Percentiles rank a stretch among this genome's conserved stretches.
These are phyloP conservation scores for Geotrypetes seraphini DNA, from an alignment of 2,797 vertebrate genomes.

Conservation along the genomic window DNA sequence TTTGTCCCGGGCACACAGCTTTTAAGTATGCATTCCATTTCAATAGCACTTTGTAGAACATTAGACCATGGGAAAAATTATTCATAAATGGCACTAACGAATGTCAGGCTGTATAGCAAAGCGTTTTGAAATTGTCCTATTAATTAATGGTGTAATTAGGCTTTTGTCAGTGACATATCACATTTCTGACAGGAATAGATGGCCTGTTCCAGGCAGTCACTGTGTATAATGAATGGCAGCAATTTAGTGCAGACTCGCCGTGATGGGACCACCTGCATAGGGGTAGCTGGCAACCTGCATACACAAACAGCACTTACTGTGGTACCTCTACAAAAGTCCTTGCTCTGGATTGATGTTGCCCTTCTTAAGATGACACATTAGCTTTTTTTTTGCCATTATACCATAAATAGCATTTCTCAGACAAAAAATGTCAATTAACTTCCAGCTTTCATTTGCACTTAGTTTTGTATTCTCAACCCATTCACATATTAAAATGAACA, in stretches of 20 bases:
- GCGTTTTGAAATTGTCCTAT: slow-evolving; percentile 87
- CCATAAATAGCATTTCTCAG: slow-evolving; percentile 36
- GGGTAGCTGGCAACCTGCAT: slow-evolving; percentile 55
- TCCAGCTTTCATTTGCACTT: slow-evolving; percentile 50
- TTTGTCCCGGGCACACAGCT: slow-evolving; percentile 20
- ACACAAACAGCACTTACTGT: slow-evolving; percentile 35
- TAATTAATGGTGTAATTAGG: slow-evolving; percentile 99
- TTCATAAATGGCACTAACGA: slow-evolving; percentile 80
- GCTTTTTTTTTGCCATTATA: slow-evolving; percentile 51
- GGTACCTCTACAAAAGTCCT: slow-evolving; percentile 33
- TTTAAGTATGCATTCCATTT: slow-evolving; percentile 35
- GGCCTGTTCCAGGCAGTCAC: slow-evolving; percentile 57
- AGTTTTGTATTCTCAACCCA: slow-evolving; percentile 43
- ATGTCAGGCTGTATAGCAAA: slow-evolving; percentile 74
- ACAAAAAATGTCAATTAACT: slow-evolving; percentile 57
- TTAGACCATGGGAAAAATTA: slow-evolving; percentile 60
- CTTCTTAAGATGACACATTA: slow-evolving; percentile 55
- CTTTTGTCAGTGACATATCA: slow-evolving; percentile 95
- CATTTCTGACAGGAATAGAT: slow-evolving; percentile 91
- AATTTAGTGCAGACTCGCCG: slow-evolving; percentile 84
- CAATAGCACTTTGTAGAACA: slow-evolving; percentile 40
- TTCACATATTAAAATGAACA: slow-evolving; percentile 56
- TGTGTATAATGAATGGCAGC: slow-evolving; percentile 85
- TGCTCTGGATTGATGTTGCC: slow-evolving; percentile 53
- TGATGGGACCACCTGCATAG: slow-evolving; percentile 83